These are phyloP conservation scores for Hemibagrus wyckioides DNA, from an alignment of 2,113 vertebrate species.

Conservation along the genomic window DNA sequence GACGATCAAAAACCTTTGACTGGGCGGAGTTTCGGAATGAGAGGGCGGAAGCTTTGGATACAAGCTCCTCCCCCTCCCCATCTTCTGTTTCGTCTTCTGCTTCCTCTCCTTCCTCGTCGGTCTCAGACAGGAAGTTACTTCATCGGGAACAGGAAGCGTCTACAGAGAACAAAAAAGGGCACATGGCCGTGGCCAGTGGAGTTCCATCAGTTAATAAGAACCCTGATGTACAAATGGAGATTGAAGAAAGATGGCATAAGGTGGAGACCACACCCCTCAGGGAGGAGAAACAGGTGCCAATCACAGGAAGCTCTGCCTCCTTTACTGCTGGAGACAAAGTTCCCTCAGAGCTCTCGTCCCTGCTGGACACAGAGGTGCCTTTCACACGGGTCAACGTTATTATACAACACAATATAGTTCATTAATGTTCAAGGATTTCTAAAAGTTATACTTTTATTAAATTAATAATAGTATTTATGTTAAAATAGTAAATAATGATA, in stretches of 20 bases:
- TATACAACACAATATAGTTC: neutral
- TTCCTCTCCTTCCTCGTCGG: slow-evolving; percentile 61
- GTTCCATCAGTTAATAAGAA: slow-evolving; percentile 56
- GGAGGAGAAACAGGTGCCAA: slow-evolving; percentile 95
- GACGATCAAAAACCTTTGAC: slow-evolving; percentile 95
- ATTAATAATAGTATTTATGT: neutral
- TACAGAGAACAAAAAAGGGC: slow-evolving; percentile 71
- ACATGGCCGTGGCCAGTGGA: slow-evolving; percentile 42
- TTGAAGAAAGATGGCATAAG: slow-evolving; percentile 95
- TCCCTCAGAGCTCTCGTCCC: slow-evolving; percentile 77
- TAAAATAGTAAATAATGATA: neutral
- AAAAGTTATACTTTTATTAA: too few species aligned
- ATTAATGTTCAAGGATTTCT: neutral
- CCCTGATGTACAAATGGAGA: slow-evolving; percentile 85
- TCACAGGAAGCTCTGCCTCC: slow-evolving; percentile 70
- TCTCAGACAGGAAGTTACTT: slow-evolving; percentile 53
- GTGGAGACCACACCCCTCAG: slow-evolving; percentile 93
- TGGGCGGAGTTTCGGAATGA: slow-evolving; percentile 88
- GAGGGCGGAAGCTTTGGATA: slow-evolving; percentile 65
- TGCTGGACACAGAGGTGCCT: slow-evolving; percentile 92
- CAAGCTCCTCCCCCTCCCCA: slow-evolving; percentile 64
- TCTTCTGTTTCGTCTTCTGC: slow-evolving; percentile 65
- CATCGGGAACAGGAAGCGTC: slow-evolving; percentile 69
- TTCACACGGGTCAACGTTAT: neutral
- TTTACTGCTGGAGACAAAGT: slow-evolving; percentile 62